Base-by-base conservation (phyloP, 2,888 invertebrate genomes). In the Phanerotoma sp. region DNA sequence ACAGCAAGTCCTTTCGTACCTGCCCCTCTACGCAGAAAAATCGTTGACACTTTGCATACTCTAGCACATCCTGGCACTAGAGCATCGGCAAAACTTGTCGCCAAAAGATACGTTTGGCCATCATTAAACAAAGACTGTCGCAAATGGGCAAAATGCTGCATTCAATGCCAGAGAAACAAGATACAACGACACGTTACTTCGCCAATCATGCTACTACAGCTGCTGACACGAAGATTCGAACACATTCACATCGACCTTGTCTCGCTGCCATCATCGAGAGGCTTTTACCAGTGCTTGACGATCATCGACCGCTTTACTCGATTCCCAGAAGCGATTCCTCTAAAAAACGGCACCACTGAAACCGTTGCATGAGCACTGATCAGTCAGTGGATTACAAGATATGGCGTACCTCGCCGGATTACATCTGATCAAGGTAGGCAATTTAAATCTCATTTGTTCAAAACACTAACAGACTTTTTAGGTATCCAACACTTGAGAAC, bases 111-210 rank as follows among this genome's bases (percentile, higher is more conserved):
- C 21, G 21, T 35, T 4, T 46, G 33, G 46, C 33, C 46, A 10
- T 11, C 10, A 4, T 20, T 32, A 13, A 46, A 33, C 16, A 46
- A 30, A n/a, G 33, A 33, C 33, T 33, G 33, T n/a, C 33, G 33
- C 9, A 3, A 3, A 33, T 50, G 50, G 41, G 20, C 32, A 15
- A 20, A 21, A 22, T 5, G 18, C 3, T 32, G 41, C 11, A 15
- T 32, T 5, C 25, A 25, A 5, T 50, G 41, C 21, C 41, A 50
- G 21, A 25, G 15, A 9, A 33, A 41, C 32, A 41, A 50, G 22
- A 13, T 50, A 5, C 28, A 38, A 3, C 38, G 22, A n/a, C 41
- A 50, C 32, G 32, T 30, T 3, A 10, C 20, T 2, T 11, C 32
- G 5, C 41, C 33, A 6, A 18, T 50, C 6, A 11, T 18, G 20